Evolutionary conservation across 2,888 invertebrate species (phyloP).

Genomic region (Apotomis capreana): DNA sequence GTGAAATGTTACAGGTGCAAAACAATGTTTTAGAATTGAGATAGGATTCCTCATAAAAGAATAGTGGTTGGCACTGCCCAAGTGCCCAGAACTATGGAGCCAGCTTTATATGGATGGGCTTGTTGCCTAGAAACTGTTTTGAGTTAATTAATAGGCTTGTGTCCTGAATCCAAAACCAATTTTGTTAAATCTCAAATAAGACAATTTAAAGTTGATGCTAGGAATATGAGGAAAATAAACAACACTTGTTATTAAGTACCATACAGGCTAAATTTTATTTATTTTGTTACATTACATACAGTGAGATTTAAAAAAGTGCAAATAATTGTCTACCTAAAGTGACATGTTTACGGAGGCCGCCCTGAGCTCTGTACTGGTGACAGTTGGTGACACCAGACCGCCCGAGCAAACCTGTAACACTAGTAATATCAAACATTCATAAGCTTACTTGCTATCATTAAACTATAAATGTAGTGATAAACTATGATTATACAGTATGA

Average conservation of each 20-base stretch:
- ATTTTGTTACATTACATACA: constrained; percentile 54
- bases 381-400: not conserved
- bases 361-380: constrained; percentile 35
- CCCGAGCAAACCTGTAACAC: constrained; percentile 32
- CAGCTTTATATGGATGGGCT: too few species aligned
- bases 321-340: constrained; percentile 59
- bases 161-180: too few species aligned
- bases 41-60: too few species aligned
- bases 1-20: too few species aligned
- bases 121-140: too few species aligned
- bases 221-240: not conserved
- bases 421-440: constrained; percentile 63
- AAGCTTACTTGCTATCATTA: constrained; percentile 53
- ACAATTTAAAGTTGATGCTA: too few species aligned
- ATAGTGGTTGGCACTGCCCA: too few species aligned
- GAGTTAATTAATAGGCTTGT: too few species aligned
- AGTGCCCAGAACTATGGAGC: too few species aligned
- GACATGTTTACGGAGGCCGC: constrained; percentile 31
- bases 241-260: constrained; percentile 30
- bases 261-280: constrained; percentile 46
- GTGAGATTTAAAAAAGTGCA: constrained; percentile 76
- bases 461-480: not conserved
- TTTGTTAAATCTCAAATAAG: too few species aligned
- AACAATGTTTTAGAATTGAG: too few species aligned
- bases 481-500: too few species aligned